Conservation (phyloP, 2,113 vertebrate genomes). For the Struthio camelus region DNA sequence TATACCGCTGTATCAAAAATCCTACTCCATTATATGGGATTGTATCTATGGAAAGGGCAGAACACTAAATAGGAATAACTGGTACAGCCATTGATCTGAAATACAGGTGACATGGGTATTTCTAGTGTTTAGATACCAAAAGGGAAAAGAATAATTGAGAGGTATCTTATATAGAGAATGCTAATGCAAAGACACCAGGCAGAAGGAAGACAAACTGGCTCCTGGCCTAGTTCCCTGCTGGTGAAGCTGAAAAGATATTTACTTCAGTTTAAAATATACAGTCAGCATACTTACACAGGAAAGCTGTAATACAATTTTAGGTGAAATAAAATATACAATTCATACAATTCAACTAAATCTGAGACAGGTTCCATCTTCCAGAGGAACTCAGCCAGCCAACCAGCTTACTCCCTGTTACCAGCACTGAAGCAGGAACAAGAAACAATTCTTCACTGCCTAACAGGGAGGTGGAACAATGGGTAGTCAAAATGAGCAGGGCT, state of each 20-base stretch:
- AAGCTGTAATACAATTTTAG: not conserved
- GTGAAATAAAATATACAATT: not conserved
- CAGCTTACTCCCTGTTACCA: not conserved
- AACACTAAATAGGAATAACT: not conserved
- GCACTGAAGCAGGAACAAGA: not conserved
- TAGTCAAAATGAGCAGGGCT: not conserved
- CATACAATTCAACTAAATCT: not conserved
- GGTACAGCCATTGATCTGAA: not conserved
- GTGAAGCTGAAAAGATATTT: not conserved
- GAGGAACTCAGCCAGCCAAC: not conserved
- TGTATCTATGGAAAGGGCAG: not conserved
- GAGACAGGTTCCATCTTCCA: not conserved
- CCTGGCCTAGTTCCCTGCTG: not conserved
- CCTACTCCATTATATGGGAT: not conserved
- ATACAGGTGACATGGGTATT: not conserved
- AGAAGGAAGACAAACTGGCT: not conserved
- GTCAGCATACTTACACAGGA: not conserved
- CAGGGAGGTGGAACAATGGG: not conserved
- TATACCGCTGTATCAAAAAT: not conserved
- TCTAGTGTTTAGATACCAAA: not conserved
- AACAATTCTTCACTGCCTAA: not conserved
- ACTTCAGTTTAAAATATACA: slow-evolving; percentile 9
- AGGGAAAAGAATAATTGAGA: not conserved
- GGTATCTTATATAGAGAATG: not conserved
- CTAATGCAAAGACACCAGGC: not conserved